Conservation (phyloP, 2,888 invertebrate species). For the Rhamnusium bicolor region DNA sequence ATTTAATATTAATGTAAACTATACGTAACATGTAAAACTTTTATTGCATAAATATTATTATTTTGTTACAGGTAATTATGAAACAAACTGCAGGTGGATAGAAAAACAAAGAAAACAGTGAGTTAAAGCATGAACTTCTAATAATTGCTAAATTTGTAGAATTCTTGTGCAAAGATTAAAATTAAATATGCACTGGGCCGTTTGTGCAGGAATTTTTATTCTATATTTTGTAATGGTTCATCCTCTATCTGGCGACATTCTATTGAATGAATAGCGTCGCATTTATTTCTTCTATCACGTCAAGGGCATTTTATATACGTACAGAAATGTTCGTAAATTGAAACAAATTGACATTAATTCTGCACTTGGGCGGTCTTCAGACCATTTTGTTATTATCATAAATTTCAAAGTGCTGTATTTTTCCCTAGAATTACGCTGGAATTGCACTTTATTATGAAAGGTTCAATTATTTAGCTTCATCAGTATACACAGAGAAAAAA, state of each 20-base stretch:
- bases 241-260: background rate
- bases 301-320: background rate
- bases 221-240: background rate
- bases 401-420: background rate
- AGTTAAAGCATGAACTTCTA: background rate
- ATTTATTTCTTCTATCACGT: conserved; percentile 22
- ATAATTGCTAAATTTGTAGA: background rate
- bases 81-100: background rate
- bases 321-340: conserved; percentile 42
- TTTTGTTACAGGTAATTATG: background rate
- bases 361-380: conserved; percentile 40
- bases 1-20: no score
- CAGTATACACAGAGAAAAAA: no score
- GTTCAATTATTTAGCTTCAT: no score
- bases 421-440: background rate
- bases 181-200: background rate
- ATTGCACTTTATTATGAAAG: background rate
- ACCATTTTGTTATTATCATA: background rate
- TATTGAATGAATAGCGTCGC: no score
- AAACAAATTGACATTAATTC: conserved; percentile 43
- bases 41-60: no score
- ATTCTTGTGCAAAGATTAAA: background rate
- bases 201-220: background rate
- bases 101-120: background rate
- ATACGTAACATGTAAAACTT: no score